phyloP scores from a whole-genome alignment of 2,113 vertebrate genomes.

The Anolis sagrei region DNA sequence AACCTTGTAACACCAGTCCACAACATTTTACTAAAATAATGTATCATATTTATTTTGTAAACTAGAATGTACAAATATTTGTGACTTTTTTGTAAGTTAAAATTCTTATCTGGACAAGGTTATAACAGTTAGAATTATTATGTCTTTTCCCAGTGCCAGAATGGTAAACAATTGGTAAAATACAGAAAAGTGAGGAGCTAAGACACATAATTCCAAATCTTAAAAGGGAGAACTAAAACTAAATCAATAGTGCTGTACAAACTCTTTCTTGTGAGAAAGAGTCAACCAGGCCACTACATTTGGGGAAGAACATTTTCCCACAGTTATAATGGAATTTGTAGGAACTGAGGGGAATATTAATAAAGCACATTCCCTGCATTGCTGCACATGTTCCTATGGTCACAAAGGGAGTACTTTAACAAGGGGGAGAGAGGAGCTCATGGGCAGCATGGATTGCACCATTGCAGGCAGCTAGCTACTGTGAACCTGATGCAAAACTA shows the following conservation, averaged over 20 bases:
- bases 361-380: slow-evolving; percentile 32
- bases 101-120: neutral
- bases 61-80: neutral
- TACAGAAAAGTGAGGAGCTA: slow-evolving; percentile 50
- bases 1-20: neutral
- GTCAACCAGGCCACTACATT: slow-evolving; percentile 17
- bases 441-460: slow-evolving; percentile 41
- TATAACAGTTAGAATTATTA: neutral
- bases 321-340: slow-evolving; percentile 8
- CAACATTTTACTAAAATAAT: neutral
- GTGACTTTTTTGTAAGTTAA: neutral
- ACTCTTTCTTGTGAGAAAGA: neutral
- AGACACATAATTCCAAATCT: slow-evolving; percentile 36
- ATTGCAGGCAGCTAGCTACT: neutral
- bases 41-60: neutral
- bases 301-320: neutral
- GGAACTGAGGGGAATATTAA: slow-evolving; percentile 24
- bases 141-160: neutral
- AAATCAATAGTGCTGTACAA: slow-evolving; percentile 31
- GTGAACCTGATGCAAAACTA: slow-evolving; percentile 34
- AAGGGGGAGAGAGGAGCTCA: slow-evolving; percentile 29
- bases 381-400: slow-evolving; percentile 57
- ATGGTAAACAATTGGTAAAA: slow-evolving; percentile 37
- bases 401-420: slow-evolving; percentile 50
- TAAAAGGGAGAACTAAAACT: slow-evolving; percentile 33